Conservation (phyloP, 2,888 invertebrate genomes). For the Amblyjoppa proteus region DNA sequence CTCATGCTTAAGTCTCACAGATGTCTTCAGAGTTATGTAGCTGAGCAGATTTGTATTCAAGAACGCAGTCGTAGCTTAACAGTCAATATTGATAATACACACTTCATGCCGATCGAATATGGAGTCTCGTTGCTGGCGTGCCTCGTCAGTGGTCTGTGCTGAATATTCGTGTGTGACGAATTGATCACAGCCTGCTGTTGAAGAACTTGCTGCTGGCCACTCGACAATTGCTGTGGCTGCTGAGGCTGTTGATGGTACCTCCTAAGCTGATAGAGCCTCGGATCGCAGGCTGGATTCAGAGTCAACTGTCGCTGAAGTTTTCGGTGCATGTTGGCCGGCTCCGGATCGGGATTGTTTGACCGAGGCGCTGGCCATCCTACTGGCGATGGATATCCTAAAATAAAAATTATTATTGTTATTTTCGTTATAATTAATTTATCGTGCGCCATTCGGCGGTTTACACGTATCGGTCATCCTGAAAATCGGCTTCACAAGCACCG, state of each 20-base stretch:
- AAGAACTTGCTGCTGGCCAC: slow-evolving; percentile 69
- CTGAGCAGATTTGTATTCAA: no score
- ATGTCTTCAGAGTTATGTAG: neutral
- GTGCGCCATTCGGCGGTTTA: no score
- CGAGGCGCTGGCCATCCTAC: slow-evolving; percentile 81
- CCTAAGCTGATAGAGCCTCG: slow-evolving; percentile 87
- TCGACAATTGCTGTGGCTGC: slow-evolving; percentile 66
- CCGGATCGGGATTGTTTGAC: slow-evolving; percentile 77
- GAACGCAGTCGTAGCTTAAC: neutral
- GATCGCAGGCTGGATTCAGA: slow-evolving; percentile 93
- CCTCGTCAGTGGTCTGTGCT: slow-evolving; percentile 80
- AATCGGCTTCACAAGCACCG: no score
- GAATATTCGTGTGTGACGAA: slow-evolving; percentile 75
- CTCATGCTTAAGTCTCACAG: neutral
- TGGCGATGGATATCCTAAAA: slow-evolving; percentile 75
- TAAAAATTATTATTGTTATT: no score
- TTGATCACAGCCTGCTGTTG: slow-evolving; percentile 73
- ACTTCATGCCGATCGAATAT: slow-evolving; percentile 78
- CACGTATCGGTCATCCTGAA: no score
- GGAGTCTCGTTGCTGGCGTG: slow-evolving; percentile 80
- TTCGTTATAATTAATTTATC: no score
- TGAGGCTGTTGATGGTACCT: slow-evolving; percentile 78
- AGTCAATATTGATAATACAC: slow-evolving; percentile 44
- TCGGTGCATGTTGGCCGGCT: slow-evolving; percentile 89
- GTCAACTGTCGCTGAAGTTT: slow-evolving; percentile 93